These are phyloP conservation scores for Hirudo medicinalis DNA, from an alignment of 1,140 invertebrate species.

Conservation along the genomic window DNA sequence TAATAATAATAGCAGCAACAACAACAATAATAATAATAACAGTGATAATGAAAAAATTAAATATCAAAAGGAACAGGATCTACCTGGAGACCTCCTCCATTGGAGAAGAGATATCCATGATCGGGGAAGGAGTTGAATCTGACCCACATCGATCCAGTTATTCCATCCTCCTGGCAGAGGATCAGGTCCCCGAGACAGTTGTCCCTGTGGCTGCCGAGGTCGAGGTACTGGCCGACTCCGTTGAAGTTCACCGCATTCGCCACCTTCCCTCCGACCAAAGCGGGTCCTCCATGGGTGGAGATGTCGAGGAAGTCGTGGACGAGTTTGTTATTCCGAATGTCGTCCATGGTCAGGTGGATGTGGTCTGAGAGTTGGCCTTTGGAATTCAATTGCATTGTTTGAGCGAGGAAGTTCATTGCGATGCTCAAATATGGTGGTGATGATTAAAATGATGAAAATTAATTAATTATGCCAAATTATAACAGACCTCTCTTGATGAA, in stretches of 20 bases:
- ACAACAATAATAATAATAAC: background rate
- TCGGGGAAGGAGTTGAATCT: constrained; percentile 24
- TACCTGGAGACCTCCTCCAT: constrained; percentile 16
- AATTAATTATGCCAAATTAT: too few relatives aligned
- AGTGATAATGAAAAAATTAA: background rate
- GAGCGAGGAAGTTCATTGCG: too few relatives aligned
- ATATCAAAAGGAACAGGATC: background rate
- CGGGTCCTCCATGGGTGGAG: constrained; percentile 26
- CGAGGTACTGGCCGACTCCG: constrained; percentile 33
- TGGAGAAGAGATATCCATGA: constrained; percentile 22
- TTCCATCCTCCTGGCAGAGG: constrained; percentile 30
- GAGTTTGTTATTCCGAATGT: constrained; percentile 26
- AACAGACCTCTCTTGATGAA: constrained; percentile 23
- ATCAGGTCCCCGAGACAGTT: constrained; percentile 35
- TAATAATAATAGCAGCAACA: too few relatives aligned
- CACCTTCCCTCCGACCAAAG: constrained; percentile 31
- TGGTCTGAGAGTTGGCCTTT: constrained; percentile 4
- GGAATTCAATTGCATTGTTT: too few relatives aligned
- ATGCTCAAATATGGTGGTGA: too few relatives aligned
- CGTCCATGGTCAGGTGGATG: constrained; percentile 32
- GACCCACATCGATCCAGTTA: constrained; percentile 34
- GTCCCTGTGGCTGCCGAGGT: constrained; percentile 28
- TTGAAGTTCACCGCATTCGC: constrained; percentile 32
- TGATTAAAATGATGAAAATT: background rate
- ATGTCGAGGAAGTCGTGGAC: constrained; percentile 27